Conservation (phyloP, 1,140 invertebrate species). For the Micrasema minimum region DNA sequence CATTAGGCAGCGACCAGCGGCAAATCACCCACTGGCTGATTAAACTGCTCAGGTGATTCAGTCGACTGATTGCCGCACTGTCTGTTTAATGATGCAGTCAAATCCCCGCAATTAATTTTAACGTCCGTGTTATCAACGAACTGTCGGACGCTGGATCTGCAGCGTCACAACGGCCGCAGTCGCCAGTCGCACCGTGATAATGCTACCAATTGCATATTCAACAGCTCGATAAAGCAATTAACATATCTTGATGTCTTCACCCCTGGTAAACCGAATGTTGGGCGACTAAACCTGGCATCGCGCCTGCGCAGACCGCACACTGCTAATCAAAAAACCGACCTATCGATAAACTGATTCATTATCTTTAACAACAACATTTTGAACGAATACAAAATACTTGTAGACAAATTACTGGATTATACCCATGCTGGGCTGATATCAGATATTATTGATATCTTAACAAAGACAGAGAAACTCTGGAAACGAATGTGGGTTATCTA, state of each 20-base stretch:
- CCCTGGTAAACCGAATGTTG: slow-evolving; percentile 1
- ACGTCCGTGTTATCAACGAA: slow-evolving; percentile 40
- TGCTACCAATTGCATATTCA: slow-evolving; percentile 45
- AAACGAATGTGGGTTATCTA: no score
- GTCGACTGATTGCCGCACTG: slow-evolving; percentile 20
- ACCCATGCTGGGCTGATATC: no score
- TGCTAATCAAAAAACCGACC: no score
- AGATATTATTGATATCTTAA: no score
- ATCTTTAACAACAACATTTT: no score
- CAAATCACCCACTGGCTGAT: slow-evolving; percentile 10
- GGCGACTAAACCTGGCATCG: no score
- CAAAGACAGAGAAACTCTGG: no score
- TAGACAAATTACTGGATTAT: no score
- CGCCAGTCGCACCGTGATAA: slow-evolving; percentile 23
- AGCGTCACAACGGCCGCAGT: background rate
- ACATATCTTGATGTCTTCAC: slow-evolving; percentile 46
- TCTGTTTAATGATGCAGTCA: slow-evolving; percentile 41
- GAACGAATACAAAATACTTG: no score
- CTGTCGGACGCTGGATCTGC: slow-evolving; percentile 30
- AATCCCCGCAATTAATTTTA: slow-evolving; percentile 46
- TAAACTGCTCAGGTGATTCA: slow-evolving; percentile 24
- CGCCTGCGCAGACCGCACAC: no score
- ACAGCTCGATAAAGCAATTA: slow-evolving; percentile 44
- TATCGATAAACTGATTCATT: no score
- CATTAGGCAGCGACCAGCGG: background rate